A percentile compares a stretch with the other conserved stretches of the same genome.
Evolutionary conservation across 2,113 vertebrate species (phyloP).

Genomic region (Psittacus erithacus): DNA sequence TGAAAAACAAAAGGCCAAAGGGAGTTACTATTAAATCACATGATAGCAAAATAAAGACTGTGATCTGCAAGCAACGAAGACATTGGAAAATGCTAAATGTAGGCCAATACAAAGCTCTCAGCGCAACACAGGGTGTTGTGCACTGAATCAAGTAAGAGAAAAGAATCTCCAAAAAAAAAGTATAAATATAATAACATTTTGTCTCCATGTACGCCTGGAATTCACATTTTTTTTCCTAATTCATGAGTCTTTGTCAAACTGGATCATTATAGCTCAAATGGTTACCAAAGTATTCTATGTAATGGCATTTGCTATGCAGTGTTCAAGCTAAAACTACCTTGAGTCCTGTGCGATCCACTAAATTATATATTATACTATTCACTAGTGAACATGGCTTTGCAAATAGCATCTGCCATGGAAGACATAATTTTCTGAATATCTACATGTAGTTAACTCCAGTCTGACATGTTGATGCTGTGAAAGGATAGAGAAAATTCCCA

Average conservation of each 20-base stretch:
- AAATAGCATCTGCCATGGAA: neutral
- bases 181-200: neutral
- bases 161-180: neutral
- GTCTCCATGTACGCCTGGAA: neutral
- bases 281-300: neutral
- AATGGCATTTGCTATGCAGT: neutral
- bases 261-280: neutral
- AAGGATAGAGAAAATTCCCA: neutral
- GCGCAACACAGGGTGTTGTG: neutral
- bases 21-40: conserved; percentile 12
- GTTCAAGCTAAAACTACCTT: neutral
- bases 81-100: neutral
- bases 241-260: neutral
- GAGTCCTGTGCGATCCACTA: neutral
- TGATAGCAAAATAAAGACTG: conserved; percentile 13
- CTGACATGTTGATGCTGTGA: neutral
- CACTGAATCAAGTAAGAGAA: neutral
- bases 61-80: neutral
- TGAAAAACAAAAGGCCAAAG: conserved; percentile 17
- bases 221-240: neutral
- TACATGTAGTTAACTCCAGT: neutral
- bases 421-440: neutral
- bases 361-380: neutral
- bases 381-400: neutral
- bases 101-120: neutral